Conservation (phyloP, 2,888 invertebrate genomes). For the Acanthosepion lycidas region DNA sequence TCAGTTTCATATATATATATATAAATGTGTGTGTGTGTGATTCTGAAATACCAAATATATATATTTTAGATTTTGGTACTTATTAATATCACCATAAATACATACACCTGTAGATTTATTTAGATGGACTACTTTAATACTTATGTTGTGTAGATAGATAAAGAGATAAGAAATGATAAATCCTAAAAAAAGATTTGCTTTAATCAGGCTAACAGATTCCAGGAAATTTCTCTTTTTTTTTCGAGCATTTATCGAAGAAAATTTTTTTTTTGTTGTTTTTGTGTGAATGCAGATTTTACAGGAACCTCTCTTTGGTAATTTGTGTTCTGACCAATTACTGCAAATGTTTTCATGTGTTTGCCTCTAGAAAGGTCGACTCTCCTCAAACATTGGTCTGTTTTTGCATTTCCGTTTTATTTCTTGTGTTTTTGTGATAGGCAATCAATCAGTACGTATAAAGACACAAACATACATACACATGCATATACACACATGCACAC, state of each 20-base stretch:
- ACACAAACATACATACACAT: too few relatives aligned
- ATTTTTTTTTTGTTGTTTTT: not conserved
- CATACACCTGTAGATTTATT: not conserved
- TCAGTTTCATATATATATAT: too few relatives aligned
- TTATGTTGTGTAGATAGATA: not conserved
- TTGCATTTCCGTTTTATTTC: not conserved
- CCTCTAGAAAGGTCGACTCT: not conserved
- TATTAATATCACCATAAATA: not conserved
- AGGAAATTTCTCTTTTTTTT: not conserved
- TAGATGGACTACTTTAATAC: not conserved
- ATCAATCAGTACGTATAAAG: not conserved
- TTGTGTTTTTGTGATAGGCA: not conserved
- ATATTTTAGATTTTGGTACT: not conserved
- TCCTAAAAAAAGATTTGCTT: not conserved
- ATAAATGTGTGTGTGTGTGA: too few relatives aligned
- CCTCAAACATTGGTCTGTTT: not conserved
- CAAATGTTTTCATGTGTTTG: not conserved
- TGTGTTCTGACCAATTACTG: not conserved
- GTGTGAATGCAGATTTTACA: not conserved
- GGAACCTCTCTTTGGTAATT: not conserved
- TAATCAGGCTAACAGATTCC: not conserved
- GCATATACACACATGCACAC: too few relatives aligned
- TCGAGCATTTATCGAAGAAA: not conserved
- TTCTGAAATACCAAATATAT: not conserved
- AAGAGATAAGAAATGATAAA: not conserved